Conservation (phyloP, 2,113 vertebrate species). For the Chrysemys picta region DNA sequence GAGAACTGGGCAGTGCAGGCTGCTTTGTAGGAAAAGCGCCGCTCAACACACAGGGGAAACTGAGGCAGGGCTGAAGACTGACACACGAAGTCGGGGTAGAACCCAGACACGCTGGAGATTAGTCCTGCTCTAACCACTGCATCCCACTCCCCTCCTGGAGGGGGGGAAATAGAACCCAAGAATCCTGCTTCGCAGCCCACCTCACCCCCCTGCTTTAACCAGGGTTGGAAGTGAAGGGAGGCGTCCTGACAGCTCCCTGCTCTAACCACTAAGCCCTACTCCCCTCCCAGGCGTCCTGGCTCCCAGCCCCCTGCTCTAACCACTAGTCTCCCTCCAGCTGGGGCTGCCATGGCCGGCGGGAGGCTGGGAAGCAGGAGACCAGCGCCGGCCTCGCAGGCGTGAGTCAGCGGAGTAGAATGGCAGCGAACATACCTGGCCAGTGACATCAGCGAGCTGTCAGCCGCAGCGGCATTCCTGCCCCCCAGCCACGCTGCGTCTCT, state of each 20-base stretch:
- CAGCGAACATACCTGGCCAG: constrained; percentile 59
- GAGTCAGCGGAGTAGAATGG: constrained; percentile 64
- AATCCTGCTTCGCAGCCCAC: too few species aligned
- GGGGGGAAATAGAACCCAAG: not conserved
- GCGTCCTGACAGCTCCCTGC: not conserved
- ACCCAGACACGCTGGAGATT: not conserved
- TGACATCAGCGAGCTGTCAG: constrained; percentile 66
- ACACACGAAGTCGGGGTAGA: not conserved
- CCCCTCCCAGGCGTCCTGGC: fast-evolving
- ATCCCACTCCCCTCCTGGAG: not conserved
- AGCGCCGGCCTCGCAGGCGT: constrained; percentile 10
- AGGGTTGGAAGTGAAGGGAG: not conserved
- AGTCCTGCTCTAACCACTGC: not conserved
- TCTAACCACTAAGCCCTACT: not conserved
- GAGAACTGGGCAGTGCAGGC: not conserved
- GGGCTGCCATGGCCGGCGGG: not conserved
- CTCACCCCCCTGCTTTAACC: too few species aligned
- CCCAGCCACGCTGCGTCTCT: not conserved
- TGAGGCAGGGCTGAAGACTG: not conserved
- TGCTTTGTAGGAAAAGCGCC: not conserved
- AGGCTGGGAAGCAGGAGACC: not conserved
- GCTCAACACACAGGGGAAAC: not conserved
- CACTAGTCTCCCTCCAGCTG: not conserved
- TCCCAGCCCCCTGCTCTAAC: not conserved
- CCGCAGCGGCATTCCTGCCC: not conserved